Conservation (phyloP, 2,888 invertebrate genomes). For the Scelioninae gen. 1 region DNA sequence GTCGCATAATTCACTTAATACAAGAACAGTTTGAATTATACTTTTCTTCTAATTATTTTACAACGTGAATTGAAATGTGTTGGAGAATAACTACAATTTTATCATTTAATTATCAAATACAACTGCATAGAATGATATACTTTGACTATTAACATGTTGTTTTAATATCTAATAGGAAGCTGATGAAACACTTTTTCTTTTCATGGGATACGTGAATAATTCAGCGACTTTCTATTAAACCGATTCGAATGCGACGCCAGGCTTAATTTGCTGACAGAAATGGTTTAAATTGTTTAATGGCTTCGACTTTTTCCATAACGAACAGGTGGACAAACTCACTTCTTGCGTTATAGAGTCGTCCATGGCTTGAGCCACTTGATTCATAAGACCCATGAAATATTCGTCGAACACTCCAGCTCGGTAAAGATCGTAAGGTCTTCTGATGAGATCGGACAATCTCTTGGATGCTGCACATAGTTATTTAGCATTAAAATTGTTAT, state of each 20-base stretch:
- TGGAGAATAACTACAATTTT: too few species aligned
- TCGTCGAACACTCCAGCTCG: constrained; percentile 95
- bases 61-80: too few species aligned
- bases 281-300: constrained; percentile 44
- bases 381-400: constrained; percentile 96
- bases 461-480: constrained; percentile 89
- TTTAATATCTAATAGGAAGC: neutral
- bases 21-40: neutral
- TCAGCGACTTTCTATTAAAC: constrained; percentile 61
- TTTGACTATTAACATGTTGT: constrained; percentile 3
- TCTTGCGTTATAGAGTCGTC: constrained; percentile 94
- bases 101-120: too few species aligned
- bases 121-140: too few species aligned
- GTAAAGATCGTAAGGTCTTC: constrained; percentile 95
- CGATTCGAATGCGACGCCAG: constrained; percentile 14
- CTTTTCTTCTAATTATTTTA: too few species aligned
- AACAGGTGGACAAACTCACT: constrained; percentile 76
- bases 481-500: neutral
- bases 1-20: too few species aligned
- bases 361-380: constrained; percentile 97
- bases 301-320: constrained; percentile 20
- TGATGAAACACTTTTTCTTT: neutral
- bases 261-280: constrained; percentile 50
- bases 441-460: constrained; percentile 93
- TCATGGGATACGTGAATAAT: constrained; percentile 36